Evolutionary conservation across 2,113 vertebrate genomes (phyloP).

Genomic region (Orycteropus afer): DNA sequence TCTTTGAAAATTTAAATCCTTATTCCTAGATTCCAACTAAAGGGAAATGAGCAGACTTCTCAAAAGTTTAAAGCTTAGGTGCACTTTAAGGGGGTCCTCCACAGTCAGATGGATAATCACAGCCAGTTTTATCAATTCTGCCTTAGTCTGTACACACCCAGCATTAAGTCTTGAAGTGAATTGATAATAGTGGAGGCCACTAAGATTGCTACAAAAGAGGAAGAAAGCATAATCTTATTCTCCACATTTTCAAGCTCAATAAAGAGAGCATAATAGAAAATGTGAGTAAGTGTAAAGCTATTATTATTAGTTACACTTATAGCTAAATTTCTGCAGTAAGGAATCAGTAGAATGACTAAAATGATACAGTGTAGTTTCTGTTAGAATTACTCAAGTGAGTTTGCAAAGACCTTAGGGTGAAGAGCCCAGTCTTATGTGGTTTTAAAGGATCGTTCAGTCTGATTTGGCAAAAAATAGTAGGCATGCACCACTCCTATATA

Average conservation of each 20-base stretch:
- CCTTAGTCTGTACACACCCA: background rate
- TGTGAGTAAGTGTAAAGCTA: background rate
- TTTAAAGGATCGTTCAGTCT: background rate
- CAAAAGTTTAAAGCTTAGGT: background rate
- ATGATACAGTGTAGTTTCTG: background rate
- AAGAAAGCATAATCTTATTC: background rate
- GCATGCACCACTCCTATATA: background rate
- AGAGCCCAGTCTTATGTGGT: background rate
- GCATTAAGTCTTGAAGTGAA: background rate
- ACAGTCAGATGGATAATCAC: background rate
- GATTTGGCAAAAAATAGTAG: background rate
- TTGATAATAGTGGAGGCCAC: background rate
- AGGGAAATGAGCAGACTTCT: background rate
- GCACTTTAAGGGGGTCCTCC: background rate
- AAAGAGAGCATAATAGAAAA: background rate
- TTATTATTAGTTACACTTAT: background rate
- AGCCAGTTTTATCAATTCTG: background rate
- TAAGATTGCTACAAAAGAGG: background rate
- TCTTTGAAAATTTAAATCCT: background rate
- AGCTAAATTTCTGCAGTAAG: background rate
- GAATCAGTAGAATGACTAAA: background rate
- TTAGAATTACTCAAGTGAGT: background rate
- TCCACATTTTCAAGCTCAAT: background rate
- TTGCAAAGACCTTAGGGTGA: background rate
- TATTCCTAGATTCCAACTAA: background rate